A percentile compares a stretch with the other conserved stretches of the same genome.
Conservation (phyloP, 2,113 vertebrate genomes). For the Elephantulus edwardii region DNA sequence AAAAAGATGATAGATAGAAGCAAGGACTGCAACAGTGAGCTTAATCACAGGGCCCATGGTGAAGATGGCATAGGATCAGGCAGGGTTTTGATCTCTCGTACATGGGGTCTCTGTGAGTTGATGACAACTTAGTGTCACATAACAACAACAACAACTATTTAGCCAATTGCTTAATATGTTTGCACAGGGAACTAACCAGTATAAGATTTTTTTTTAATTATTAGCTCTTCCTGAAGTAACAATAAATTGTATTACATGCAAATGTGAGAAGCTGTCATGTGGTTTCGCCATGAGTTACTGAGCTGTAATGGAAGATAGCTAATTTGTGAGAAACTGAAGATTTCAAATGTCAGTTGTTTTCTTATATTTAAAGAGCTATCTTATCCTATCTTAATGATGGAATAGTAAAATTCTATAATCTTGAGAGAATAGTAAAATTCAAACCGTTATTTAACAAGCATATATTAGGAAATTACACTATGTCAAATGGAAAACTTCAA, state of each 20-base stretch:
- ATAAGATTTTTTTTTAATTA: neutral
- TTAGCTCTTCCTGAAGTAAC: neutral
- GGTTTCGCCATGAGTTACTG: neutral
- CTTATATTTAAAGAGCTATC: conserved; percentile 18
- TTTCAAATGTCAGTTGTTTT: neutral
- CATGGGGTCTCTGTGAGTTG: no score
- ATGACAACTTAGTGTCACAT: no score
- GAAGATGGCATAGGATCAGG: no score
- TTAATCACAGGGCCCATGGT: no score
- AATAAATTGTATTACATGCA: neutral
- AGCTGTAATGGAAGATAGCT: neutral
- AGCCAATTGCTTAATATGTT: neutral
- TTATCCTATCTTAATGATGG: neutral
- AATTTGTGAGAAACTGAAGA: neutral
- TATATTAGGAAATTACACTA: conserved; percentile 13
- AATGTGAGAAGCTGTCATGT: neutral
- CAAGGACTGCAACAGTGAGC: no score
- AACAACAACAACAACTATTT: no score
- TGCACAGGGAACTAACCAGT: neutral
- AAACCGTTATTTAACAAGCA: neutral
- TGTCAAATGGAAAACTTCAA: neutral
- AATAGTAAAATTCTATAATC: neutral
- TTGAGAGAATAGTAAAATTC: neutral
- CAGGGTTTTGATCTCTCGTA: no score
- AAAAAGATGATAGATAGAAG: no score